Conservation (phyloP, 2,888 invertebrate species). For the Caenorhabditis virilis region DNA sequence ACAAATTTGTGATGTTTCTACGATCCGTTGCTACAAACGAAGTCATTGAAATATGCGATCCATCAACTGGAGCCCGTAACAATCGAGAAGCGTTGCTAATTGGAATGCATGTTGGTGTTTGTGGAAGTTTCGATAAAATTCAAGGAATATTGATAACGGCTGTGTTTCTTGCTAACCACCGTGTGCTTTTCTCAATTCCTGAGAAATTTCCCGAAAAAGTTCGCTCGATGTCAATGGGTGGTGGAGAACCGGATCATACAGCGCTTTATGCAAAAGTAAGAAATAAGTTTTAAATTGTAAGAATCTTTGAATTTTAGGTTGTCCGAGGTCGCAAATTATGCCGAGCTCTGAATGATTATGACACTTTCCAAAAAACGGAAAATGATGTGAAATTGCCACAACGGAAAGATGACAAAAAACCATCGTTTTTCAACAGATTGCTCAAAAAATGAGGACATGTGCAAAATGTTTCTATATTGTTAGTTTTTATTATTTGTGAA, state of each 20-base stretch:
- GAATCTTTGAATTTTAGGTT: neutral
- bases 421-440: conserved; percentile 2
- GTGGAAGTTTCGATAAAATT: conserved; percentile 11
- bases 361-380: neutral
- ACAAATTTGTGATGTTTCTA: conserved; percentile 27
- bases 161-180: conserved; percentile 24
- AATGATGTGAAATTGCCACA: neutral
- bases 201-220: conserved; percentile 13
- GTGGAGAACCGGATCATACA: neutral
- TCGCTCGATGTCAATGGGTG: neutral
- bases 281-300: neutral
- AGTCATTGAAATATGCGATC: conserved; percentile 22
- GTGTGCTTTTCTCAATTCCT: conserved; percentile 13
- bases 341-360: neutral
- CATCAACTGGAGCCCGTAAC: conserved; percentile 19
- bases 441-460: no score
- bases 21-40: conserved; percentile 26
- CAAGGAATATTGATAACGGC: conserved; percentile 23
- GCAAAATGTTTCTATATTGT: no score
- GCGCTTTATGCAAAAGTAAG: conserved; percentile 1
- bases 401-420: neutral
- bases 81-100: conserved; percentile 27
- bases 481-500: no score
- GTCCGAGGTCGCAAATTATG: conserved; percentile 1
- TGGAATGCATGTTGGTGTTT: conserved; percentile 25